Conservation (phyloP, 2,797 vertebrate species). For the Babyrousa celebensis region DNA sequence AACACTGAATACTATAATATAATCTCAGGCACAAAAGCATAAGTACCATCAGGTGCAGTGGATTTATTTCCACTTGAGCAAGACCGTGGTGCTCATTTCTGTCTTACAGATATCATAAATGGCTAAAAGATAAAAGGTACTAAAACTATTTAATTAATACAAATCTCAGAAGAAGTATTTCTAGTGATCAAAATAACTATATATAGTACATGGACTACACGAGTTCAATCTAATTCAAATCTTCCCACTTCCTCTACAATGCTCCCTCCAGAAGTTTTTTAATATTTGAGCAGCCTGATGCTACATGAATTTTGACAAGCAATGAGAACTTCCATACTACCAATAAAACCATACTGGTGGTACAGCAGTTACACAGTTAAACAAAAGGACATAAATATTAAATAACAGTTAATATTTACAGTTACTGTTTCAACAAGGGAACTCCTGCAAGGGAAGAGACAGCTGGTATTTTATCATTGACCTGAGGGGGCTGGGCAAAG, state of each 20-base stretch:
- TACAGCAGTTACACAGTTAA: slow-evolving; percentile 27
- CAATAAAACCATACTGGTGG: neutral
- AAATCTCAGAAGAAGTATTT: slow-evolving; percentile 44
- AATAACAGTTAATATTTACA: slow-evolving; percentile 54
- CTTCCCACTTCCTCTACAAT: slow-evolving; percentile 8
- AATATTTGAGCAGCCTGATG: neutral
- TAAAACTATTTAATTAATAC: slow-evolving; percentile 11
- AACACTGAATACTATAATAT: neutral
- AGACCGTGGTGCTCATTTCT: neutral
- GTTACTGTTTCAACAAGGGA: slow-evolving; percentile 40
- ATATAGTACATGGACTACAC: neutral
- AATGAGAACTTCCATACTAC: slow-evolving; percentile 8
- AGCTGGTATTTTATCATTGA: slow-evolving; percentile 77
- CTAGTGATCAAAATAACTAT: neutral
- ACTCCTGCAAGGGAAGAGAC: slow-evolving; percentile 63
- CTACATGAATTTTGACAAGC: slow-evolving; percentile 69
- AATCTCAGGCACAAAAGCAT: neutral
- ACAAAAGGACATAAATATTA: slow-evolving; percentile 71
- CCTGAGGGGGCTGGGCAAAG: slow-evolving; percentile 38
- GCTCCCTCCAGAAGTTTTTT: slow-evolving; percentile 53
- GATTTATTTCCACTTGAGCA: neutral
- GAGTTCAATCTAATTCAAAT: neutral
- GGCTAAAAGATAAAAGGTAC: neutral
- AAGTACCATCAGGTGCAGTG: neutral
- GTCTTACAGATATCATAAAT: neutral